These are phyloP conservation scores for Cisticola juncidis DNA, from an alignment of 2,113 vertebrate genomes.

Conservation along the genomic window DNA sequence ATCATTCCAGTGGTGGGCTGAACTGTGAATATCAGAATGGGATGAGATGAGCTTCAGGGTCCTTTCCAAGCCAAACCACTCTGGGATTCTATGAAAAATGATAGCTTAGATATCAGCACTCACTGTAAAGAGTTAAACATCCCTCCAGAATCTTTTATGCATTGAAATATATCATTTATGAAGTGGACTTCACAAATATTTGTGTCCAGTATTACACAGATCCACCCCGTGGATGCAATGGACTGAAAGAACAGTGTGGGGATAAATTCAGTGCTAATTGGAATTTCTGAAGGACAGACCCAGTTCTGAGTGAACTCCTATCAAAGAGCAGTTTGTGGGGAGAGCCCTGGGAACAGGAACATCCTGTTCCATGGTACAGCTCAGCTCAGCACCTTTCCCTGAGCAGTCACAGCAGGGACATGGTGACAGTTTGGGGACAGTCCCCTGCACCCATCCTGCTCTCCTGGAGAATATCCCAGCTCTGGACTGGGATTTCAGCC, in stretches of 20 bases:
- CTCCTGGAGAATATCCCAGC: fast-evolving
- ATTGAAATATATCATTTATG: not conserved
- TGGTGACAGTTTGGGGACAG: not conserved
- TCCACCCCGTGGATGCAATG: fast-evolving
- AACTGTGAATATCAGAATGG: not conserved
- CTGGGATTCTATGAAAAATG: fast-evolving
- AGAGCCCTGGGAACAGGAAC: not conserved
- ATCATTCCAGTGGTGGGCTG: not conserved
- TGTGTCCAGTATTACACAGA: no score
- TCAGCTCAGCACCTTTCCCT: not conserved
- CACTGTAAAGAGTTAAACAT: not conserved
- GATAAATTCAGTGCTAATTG: not conserved
- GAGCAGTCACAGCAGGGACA: not conserved
- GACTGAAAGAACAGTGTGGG: not conserved
- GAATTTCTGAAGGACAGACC: not conserved
- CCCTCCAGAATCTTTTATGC: not conserved
- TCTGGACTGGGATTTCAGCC: fast-evolving
- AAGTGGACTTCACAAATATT: not conserved
- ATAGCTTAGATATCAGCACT: not conserved
- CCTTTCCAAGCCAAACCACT: not conserved
- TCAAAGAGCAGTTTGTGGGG: not conserved
- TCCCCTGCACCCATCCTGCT: not conserved
- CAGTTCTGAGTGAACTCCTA: fast-evolving
- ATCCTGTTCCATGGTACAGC: fast-evolving
- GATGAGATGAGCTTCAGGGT: not conserved